Conservation (phyloP, 2,113 vertebrate species). For the Chrysochloris asiatica region DNA sequence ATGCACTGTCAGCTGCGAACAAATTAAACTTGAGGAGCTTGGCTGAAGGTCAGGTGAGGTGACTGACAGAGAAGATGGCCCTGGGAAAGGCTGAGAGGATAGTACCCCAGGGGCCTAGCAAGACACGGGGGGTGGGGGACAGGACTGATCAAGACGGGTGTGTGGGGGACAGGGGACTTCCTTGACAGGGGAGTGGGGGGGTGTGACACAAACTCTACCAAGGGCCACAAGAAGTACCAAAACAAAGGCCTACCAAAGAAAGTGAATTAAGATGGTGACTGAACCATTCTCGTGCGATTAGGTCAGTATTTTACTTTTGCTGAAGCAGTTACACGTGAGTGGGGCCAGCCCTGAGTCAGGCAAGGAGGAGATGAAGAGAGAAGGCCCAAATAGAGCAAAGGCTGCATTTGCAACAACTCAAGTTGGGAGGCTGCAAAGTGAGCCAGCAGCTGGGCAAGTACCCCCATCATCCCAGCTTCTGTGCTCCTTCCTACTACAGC, state of each 20-base stretch:
- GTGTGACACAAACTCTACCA: background rate
- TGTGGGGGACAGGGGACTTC: too few relatives aligned
- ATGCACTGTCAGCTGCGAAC: background rate
- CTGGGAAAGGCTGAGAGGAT: too few relatives aligned
- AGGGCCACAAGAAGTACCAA: background rate
- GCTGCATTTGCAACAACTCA: background rate
- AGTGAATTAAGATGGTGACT: background rate
- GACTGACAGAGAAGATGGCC: too few relatives aligned
- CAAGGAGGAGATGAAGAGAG: background rate
- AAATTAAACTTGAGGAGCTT: constrained; percentile 17
- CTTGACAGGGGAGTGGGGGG: background rate
- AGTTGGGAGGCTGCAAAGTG: background rate
- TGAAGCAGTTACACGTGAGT: background rate
- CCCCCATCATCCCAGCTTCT: too few relatives aligned
- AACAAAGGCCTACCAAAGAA: background rate
- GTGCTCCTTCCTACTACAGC: background rate
- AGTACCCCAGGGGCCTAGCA: too few relatives aligned
- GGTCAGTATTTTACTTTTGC: background rate
- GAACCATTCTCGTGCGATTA: background rate
- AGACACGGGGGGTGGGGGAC: too few relatives aligned
- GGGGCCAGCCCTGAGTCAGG: background rate
- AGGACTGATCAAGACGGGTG: too few relatives aligned
- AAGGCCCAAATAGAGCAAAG: background rate
- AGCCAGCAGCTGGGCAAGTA: background rate
- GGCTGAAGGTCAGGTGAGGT: background rate